These are phyloP conservation scores for Paelopatides confundens DNA, from an alignment of 53 echinoderm and acorn worm genomes.

Conservation along the genomic window DNA sequence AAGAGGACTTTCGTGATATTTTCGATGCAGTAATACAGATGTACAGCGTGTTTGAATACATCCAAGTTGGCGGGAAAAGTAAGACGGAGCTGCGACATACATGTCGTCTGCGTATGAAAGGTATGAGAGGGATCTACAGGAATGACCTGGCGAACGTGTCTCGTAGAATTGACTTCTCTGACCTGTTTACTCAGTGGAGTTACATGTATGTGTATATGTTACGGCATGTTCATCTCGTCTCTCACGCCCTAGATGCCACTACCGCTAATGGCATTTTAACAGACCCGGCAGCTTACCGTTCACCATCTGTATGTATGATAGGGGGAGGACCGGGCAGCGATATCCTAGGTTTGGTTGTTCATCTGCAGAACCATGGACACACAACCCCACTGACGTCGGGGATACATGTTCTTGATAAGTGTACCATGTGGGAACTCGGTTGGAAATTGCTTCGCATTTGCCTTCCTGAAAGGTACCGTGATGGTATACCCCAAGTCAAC, in stretches of 20 bases:
- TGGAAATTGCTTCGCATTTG: not conserved
- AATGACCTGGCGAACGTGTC: not conserved
- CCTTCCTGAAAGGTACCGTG: not conserved
- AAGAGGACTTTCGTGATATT: slow-evolving; percentile 8
- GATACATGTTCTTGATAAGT: not conserved
- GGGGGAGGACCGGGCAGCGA: slow-evolving; percentile 2
- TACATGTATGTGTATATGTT: slow-evolving; percentile 6
- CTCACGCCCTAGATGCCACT: not conserved
- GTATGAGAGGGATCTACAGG: not conserved
- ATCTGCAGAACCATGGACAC: not conserved
- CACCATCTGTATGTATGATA: not conserved
- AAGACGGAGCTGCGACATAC: not conserved
- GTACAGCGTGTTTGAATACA: not conserved
- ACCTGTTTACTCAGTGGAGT: not conserved
- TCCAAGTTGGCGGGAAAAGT: not conserved
- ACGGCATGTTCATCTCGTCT: slow-evolving; percentile 10
- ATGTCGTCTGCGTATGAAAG: not conserved
- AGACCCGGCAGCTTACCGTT: not conserved
- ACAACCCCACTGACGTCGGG: not conserved
- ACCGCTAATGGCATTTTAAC: not conserved
- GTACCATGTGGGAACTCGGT: not conserved
- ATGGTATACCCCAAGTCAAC: not conserved
- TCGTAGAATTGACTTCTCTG: not conserved
- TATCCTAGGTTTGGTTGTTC: not conserved
- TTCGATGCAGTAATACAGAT: not conserved